Percentiles rank a stretch among this genome's conserved stretches.
Conservation (phyloP, 2,113 vertebrate genomes). For the Anhinga rufa region DNA sequence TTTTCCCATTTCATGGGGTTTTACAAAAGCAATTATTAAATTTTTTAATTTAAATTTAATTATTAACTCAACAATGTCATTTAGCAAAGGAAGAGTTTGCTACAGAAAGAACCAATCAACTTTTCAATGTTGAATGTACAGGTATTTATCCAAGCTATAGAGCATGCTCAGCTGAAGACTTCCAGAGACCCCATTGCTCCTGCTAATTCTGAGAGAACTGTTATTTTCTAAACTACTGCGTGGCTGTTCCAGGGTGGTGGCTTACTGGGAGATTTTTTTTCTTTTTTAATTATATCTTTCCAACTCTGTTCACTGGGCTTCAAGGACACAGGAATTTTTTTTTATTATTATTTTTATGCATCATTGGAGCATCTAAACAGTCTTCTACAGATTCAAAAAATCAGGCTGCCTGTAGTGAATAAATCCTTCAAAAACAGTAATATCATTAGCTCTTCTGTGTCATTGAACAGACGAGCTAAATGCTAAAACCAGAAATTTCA, state of each 20-base stretch:
- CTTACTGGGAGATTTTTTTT: background rate
- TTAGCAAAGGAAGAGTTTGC: background rate
- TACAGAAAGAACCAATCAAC: background rate
- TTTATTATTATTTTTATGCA: constrained; percentile 2
- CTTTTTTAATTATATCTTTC: constrained; percentile 20
- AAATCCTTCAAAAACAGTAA: constrained; percentile 47
- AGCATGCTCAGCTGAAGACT: background rate
- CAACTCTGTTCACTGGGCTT: background rate
- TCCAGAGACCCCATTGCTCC: background rate
- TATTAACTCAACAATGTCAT: background rate
- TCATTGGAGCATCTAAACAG: constrained; percentile 28
- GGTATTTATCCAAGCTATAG: background rate
- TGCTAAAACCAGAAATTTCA: constrained; percentile 62
- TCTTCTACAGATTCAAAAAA: constrained; percentile 42
- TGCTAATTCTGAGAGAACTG: background rate
- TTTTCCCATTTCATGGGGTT: background rate
- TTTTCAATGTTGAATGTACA: background rate
- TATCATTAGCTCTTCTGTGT: constrained; percentile 62
- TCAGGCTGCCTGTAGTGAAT: background rate
- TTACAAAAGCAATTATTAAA: background rate
- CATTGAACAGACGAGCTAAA: constrained; percentile 55
- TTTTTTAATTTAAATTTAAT: background rate
- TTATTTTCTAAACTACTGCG: background rate
- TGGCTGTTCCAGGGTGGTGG: background rate
- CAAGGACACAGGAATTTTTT: background rate